These are phyloP conservation scores for Cheilosia scutellata DNA, from an alignment of 2,888 invertebrate species.

Conservation along the genomic window DNA sequence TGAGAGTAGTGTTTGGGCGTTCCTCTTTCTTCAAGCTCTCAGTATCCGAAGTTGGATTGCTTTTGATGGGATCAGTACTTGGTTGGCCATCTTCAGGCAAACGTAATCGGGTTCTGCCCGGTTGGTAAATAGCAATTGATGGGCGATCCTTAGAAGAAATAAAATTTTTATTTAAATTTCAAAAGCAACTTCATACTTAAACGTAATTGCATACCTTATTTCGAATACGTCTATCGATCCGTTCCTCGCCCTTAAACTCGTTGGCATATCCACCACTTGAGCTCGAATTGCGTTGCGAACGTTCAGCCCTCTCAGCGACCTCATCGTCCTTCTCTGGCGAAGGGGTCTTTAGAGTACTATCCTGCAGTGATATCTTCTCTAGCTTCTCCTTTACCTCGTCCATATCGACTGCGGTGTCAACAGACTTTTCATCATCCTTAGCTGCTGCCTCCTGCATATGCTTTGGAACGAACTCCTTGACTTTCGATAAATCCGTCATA, in stretches of 20 bases:
- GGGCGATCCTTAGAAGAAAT: conserved; percentile 89
- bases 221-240: conserved; percentile 79
- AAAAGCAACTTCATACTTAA: too few species aligned
- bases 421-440: conserved; percentile 12
- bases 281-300: conserved; percentile 66
- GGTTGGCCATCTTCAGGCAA: conserved; percentile 78
- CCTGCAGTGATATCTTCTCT: conserved; percentile 65
- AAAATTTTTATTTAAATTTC: conserved; percentile 10
- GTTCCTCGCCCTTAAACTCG: conserved; percentile 54
- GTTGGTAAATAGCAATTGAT: conserved; percentile 94
- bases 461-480: conserved; percentile 77
- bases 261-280: conserved; percentile 68
- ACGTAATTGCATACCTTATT: conserved; percentile 80
- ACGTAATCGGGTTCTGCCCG: conserved; percentile 86
- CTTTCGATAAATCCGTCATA: conserved; percentile 77
- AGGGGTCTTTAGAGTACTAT: background rate
- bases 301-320: conserved; percentile 25
- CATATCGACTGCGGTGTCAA: conserved; percentile 43
- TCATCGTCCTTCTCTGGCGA: conserved; percentile 49
- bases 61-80: conserved; percentile 76
- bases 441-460: conserved; percentile 61
- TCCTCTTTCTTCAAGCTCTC: conserved; percentile 79
- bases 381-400: conserved; percentile 67
- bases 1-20: conserved; percentile 74
- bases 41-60: conserved; percentile 79